Evolutionary conservation across 2,113 vertebrate species (phyloP), one percentile per base, ranked within the genome.

Genomic region (Pteropus alecto): DNA sequence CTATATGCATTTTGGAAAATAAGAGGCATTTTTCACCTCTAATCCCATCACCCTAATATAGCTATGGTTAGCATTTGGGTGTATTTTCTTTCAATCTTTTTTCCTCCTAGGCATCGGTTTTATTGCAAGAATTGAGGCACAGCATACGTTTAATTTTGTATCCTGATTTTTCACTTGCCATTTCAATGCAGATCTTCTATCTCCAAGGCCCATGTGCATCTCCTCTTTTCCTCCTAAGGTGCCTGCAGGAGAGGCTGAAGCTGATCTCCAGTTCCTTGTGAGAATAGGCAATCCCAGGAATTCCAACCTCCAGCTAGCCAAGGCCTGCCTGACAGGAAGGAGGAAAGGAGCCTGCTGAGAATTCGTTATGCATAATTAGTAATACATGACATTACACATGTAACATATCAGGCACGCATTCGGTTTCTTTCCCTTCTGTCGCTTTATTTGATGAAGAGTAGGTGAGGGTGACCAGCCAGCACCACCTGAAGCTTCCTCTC

Each of bases 341-440:
- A 78, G 65, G 70, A 48, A 13, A 70, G 74, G 13, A 65, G 14
- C 6, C 91, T 76, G n/a, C 82, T 24, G 84, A 68, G 67, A 77
- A 71, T 41, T 78, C n/a, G 12, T 60, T 28, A 46, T 22, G 18
- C 83, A 7, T 61, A 28, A 33, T 35, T 33, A 30, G 30, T 35
- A 33, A 35, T 38, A 41, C 11, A 4, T 16, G 46, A 11, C 19
- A 3, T 8, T 74, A 16, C 21, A 15, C 26, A 26, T 30, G 46
- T 22, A 15, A 11, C 21, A 2, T 33, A 12, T 16, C 26, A 9
- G n/a, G 26, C 3, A 19, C 2, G 0, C 51, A 4, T 22, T 48
- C 46, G 24, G 58, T 41, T 56, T 54, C 54, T 79, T 89, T 54
- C 43, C 43, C n/a, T 87, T 22, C 6, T 13, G 0, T 9, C 51